Evolutionary conservation across 2,888 invertebrate genomes (phyloP).

Genomic region (Pantelozetes paolii): DNA sequence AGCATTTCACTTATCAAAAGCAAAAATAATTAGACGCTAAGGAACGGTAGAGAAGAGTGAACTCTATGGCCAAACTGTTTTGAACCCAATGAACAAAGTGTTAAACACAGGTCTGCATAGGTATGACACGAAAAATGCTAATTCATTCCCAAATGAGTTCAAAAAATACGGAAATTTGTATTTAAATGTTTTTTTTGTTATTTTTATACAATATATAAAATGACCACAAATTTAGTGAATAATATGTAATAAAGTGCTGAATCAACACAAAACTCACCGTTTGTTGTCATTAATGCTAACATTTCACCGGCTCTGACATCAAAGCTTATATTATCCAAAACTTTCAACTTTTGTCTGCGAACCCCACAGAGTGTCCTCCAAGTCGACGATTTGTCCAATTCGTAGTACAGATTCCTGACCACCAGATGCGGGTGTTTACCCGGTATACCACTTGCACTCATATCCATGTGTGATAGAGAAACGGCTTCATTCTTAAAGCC

Average conservation of each 20-base stretch:
- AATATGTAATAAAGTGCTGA: neutral
- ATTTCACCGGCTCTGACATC: slow-evolving; percentile 88
- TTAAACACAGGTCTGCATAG: too few species aligned
- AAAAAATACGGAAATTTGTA: slow-evolving; percentile 12
- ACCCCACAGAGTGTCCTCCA: slow-evolving; percentile 49
- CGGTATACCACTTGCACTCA: neutral
- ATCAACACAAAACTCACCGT: slow-evolving; percentile 50
- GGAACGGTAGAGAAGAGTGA: too few species aligned
- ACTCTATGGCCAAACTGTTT: neutral
- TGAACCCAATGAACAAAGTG: neutral
- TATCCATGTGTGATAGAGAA: slow-evolving; percentile 17
- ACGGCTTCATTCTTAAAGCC: neutral
- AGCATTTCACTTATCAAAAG: too few species aligned
- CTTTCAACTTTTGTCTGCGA: slow-evolving; percentile 53
- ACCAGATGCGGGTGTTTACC: slow-evolving; percentile 55
- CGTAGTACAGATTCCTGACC: slow-evolving; percentile 64
- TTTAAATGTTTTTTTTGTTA: neutral
- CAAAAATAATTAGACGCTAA: too few species aligned
- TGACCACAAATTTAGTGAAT: neutral
- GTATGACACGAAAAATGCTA: slow-evolving; percentile 24
- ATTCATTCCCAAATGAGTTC: slow-evolving; percentile 22
- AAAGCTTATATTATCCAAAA: slow-evolving; percentile 72
- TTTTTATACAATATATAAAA: neutral
- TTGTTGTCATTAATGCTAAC: slow-evolving; percentile 80
- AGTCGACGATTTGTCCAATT: slow-evolving; percentile 56